Conservation (phyloP, 1,140 invertebrate genomes). For the Drosophila aff. region DNA sequence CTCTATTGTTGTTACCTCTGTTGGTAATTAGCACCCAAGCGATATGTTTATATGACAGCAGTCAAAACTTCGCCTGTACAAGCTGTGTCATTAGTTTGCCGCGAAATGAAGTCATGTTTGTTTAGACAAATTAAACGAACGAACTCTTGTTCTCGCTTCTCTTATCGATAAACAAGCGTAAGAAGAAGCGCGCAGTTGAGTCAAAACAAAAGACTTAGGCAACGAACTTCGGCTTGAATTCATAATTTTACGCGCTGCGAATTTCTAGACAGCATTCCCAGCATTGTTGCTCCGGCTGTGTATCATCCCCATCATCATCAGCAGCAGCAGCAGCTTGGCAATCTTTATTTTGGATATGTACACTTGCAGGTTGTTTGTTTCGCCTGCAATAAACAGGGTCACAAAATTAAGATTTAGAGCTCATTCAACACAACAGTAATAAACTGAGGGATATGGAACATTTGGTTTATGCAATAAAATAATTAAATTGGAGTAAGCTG, state of each 20-base stretch:
- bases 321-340: not conserved
- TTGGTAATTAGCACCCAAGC: slow-evolving; percentile 75
- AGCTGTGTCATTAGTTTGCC: slow-evolving; percentile 63
- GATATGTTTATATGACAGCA: slow-evolving; percentile 71
- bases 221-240: slow-evolving; percentile 70
- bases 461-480: not conserved
- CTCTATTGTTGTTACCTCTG: slow-evolving; percentile 49
- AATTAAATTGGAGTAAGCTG: not conserved
- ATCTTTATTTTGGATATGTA: slow-evolving; percentile 3
- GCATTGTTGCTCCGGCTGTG: slow-evolving; percentile 63
- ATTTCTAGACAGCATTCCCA: slow-evolving; percentile 77
- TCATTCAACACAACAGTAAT: not conserved
- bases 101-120: slow-evolving; percentile 77
- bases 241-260: slow-evolving; percentile 69
- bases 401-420: slow-evolving; percentile 11
- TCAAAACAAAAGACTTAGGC: slow-evolving; percentile 76
- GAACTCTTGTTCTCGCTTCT: not conserved
- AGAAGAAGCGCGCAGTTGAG: slow-evolving; percentile 18
- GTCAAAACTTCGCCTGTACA: slow-evolving; percentile 59
- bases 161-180: slow-evolving; percentile 53
- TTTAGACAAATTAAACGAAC: slow-evolving; percentile 71
- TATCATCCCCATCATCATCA: slow-evolving; percentile 52
- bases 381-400: slow-evolving; percentile 8
- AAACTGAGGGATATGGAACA: not conserved
- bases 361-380: slow-evolving; percentile 4